These are phyloP conservation scores for Busseola fusca DNA, from an alignment of 2,888 invertebrate species.

Conservation along the genomic window DNA sequence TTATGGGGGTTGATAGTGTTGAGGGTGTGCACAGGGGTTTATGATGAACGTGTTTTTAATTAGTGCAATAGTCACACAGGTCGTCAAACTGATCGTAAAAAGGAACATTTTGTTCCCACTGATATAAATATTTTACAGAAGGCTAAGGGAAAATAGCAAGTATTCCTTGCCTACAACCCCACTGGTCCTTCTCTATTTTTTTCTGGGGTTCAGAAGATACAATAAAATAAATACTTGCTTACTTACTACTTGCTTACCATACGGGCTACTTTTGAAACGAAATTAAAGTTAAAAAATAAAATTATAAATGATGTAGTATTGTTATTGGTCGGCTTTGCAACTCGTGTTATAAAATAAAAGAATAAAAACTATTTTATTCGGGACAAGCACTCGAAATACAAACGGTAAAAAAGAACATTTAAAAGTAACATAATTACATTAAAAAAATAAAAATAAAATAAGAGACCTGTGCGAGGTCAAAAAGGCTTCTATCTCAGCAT, in stretches of 20 bases:
- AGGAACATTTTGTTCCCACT: background rate
- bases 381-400: too few relatives aligned
- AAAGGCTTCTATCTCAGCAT: background rate
- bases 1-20: slow-evolving; percentile 22
- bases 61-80: background rate
- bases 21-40: background rate
- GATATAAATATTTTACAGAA: background rate
- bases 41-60: slow-evolving; percentile 4
- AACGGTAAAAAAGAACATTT: too few relatives aligned
- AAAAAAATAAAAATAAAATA: background rate
- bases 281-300: too few relatives aligned
- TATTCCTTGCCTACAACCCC: background rate
- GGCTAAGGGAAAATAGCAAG: background rate
- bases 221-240: background rate
- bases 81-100: too few relatives aligned
- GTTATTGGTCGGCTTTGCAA: background rate
- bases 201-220: background rate
- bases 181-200: background rate
- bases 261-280: background rate
- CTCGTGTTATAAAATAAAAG: background rate
- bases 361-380: too few relatives aligned
- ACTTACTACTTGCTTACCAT: too few relatives aligned
- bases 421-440: too few relatives aligned
- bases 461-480: background rate
- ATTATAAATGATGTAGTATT: background rate